Evolutionary conservation across 2,797 vertebrate genomes (phyloP), one percentile per base, ranked within the genome.

Genomic region (Centroberyx gerrardi): DNA sequence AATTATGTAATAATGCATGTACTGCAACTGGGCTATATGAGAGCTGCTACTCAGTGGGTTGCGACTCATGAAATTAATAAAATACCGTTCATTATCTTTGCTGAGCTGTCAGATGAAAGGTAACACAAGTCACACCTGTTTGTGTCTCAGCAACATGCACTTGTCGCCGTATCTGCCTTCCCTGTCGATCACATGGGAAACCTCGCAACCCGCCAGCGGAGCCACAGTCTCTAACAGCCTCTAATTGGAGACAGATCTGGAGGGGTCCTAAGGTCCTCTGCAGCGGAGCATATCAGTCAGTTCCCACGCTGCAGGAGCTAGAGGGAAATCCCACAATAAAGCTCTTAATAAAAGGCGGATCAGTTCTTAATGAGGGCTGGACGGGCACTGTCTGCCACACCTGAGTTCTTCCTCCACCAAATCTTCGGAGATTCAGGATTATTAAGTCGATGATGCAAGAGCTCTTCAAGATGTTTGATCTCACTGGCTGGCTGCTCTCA

Each of bases 171-270:
- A 6, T 60, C 28, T 42, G 56, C 53, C 44, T 72, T 28, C 40
- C 53, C 72, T 80, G 78, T 84, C 67, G 48, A 68, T 82, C 76
- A 55, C 62, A 12, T 1, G 13, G 64, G 51, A 70, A 83, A 49
- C 40, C 54, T 78, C 48, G 7, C 53, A 67, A 56, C 54, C 76
- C 72, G 28, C 80, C 68, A 28, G 59, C 15, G 66, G 81, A 64
- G 46, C 78, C 79, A 48, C 78, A 18, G 52, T 67, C 68, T 83
- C 74, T 68, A 51, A 0, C 68, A 62, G 76, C 18, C 80, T 86
- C 75, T 94, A 90, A 93, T 91, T 92, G 90, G 88, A 82, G 76
- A 48, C 68, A 31, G 63, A 89, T 76, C 85, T 59, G 8, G 59
- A 73, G 78, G 68, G 76, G 80, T 87, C 78, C 44, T 72, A 68